Evolutionary conservation across 2,797 vertebrate genomes (phyloP).

Genomic region (Sebastes trivittatus): DNA sequence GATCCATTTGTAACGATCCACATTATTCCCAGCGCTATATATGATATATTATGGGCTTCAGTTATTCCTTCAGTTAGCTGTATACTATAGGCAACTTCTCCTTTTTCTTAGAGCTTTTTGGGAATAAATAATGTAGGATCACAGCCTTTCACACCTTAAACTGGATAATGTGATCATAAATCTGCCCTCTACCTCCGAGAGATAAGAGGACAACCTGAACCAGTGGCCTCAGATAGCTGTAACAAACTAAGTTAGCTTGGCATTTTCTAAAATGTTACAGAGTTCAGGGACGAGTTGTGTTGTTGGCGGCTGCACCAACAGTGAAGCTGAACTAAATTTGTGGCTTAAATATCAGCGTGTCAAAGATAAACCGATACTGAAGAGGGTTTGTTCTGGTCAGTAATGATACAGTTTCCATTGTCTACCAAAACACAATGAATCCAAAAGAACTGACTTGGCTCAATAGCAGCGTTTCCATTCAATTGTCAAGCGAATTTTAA

Average conservation of each 20-base stretch:
- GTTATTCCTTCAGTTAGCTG: background rate
- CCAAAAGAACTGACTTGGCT: background rate
- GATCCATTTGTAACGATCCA: background rate
- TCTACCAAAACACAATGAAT: background rate
- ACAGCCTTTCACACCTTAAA: conserved; percentile 10
- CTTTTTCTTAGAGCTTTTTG: background rate
- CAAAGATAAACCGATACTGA: background rate
- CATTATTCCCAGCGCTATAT: background rate
- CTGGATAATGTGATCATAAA: conserved; percentile 15
- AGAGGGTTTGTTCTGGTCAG: background rate
- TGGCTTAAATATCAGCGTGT: background rate
- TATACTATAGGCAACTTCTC: background rate
- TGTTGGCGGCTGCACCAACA: background rate
- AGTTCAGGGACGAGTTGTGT: background rate
- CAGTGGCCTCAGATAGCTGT: background rate
- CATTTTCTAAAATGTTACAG: background rate
- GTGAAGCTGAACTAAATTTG: background rate
- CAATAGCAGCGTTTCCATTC: background rate
- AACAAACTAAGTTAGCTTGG: background rate
- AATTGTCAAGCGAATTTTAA: background rate
- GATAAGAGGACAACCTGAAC: background rate
- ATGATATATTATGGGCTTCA: background rate
- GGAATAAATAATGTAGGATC: conserved; percentile 12
- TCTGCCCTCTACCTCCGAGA: background rate
- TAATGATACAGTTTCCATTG: background rate